phyloP scores from a whole-genome alignment of 1,140 invertebrate genomes.

The Cataglyphis hispanica region DNA sequence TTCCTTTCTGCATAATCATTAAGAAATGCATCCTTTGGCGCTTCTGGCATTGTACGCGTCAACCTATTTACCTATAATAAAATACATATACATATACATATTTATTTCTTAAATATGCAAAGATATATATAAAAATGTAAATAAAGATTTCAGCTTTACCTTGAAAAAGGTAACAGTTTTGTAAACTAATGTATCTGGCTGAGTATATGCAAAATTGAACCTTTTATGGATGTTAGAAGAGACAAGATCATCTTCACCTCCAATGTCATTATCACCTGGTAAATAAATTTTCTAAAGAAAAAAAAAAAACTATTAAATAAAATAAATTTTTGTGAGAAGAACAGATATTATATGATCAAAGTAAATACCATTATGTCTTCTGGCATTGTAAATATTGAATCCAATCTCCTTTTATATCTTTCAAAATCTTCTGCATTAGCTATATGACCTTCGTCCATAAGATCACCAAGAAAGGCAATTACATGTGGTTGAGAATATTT shows the following conservation, averaged over 20 bases:
- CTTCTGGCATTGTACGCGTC: conserved; percentile 85
- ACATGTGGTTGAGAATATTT: conserved; percentile 93
- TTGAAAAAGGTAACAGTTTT: conserved; percentile 88
- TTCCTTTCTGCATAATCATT: conserved; percentile 88
- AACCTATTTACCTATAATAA: conserved; percentile 91
- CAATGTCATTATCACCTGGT: conserved; percentile 98
- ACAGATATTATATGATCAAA: background rate
- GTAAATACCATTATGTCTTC: conserved; percentile 87
- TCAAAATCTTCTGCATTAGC: conserved; percentile 90
- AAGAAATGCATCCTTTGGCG: conserved; percentile 87
- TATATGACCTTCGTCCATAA: conserved; percentile 96
- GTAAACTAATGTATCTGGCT: conserved; percentile 89
- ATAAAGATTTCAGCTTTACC: conserved; percentile 79
- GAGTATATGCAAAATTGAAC: conserved; percentile 92
- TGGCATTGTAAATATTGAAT: conserved; percentile 89
- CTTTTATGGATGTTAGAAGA: conserved; percentile 90
- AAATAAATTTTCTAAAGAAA: conserved; percentile 92
- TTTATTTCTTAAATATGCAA: background rate
- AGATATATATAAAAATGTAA: background rate
- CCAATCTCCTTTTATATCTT: conserved; percentile 90
- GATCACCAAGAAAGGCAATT: conserved; percentile 96
- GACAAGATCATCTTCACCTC: conserved; percentile 94
- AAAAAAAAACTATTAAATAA: background rate
- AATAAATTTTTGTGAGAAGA: background rate
- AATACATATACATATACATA: conserved; percentile 21